Percentiles rank a stretch among this genome's conserved stretches.
Evolutionary conservation across 2,797 vertebrate genomes (phyloP).

Genomic region (Hemibagrus guttatus): DNA sequence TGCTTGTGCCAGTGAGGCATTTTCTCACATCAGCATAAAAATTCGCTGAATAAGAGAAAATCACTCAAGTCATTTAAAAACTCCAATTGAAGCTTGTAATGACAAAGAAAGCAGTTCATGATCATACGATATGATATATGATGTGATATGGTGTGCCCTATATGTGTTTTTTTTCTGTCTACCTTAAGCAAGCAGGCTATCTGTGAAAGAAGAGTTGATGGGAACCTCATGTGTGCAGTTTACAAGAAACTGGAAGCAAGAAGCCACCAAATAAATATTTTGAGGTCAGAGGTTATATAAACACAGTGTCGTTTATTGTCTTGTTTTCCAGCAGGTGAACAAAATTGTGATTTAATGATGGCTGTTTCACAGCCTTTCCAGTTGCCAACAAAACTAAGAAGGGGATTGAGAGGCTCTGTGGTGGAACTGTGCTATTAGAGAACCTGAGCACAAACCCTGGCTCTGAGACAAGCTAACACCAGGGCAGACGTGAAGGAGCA

Average conservation of each 20-base stretch:
- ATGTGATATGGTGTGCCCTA: background rate
- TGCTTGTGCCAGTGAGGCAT: conserved; percentile 54
- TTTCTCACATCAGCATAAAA: conserved; percentile 65
- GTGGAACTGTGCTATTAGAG: background rate
- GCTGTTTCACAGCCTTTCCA: background rate
- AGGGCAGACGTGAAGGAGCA: background rate
- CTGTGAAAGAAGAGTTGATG: background rate
- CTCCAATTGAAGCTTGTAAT: background rate
- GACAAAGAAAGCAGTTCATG: background rate
- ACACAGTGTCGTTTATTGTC: conserved; percentile 10
- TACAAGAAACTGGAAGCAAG: background rate
- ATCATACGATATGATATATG: background rate
- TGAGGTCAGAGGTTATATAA: conserved; percentile 23
- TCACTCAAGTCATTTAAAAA: background rate
- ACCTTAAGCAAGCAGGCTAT: background rate
- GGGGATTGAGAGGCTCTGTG: background rate
- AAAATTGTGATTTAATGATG: conserved; percentile 33
- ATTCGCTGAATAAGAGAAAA: conserved; percentile 64
- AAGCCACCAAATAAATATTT: background rate
- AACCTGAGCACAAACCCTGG: background rate
- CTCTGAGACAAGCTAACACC: background rate
- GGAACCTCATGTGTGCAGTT: background rate
- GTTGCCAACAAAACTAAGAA: background rate
- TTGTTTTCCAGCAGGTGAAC: background rate
- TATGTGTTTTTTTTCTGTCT: background rate